phyloP scores from a whole-genome alignment of 2,113 vertebrate genomes.

The Apodemus speciosus region DNA sequence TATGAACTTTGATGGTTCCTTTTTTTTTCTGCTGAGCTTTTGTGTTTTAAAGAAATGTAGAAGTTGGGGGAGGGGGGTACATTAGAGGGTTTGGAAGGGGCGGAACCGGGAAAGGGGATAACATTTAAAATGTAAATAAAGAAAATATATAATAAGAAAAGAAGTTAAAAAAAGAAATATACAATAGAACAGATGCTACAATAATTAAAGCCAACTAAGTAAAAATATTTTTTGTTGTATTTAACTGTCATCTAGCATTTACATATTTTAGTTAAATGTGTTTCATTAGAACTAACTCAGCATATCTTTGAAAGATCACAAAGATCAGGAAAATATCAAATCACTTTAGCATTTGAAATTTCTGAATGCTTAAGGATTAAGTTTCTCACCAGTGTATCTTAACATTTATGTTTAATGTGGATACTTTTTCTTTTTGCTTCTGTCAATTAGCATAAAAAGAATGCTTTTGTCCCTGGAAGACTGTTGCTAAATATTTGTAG shows the following conservation, averaged over 20 bases:
- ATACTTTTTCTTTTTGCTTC: background rate
- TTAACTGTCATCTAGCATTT: slow-evolving; percentile 12
- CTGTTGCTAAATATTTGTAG: background rate
- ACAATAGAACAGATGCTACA: background rate
- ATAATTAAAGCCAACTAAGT: slow-evolving; percentile 1
- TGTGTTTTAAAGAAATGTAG: background rate
- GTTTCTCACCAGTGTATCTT: slow-evolving; percentile 8
- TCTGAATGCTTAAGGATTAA: slow-evolving; percentile 1
- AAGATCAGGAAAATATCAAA: background rate
- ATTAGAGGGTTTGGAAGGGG: too few species aligned
- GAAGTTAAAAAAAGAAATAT: background rate
- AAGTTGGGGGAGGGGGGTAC: too few species aligned
- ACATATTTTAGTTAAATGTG: background rate
- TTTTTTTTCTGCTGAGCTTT: background rate
- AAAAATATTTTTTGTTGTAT: background rate
- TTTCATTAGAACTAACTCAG: slow-evolving; percentile 11
- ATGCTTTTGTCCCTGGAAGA: background rate
- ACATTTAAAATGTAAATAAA: too few species aligned
- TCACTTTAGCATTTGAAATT: background rate
- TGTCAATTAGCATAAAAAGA: background rate
- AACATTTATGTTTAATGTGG: background rate
- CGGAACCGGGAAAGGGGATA: too few species aligned
- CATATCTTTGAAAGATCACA: slow-evolving; percentile 29
- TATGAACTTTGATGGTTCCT: background rate
- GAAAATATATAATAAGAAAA: too few species aligned